A percentile compares a stretch with the other conserved stretches of the same genome.
phyloP scores from a whole-genome alignment of 2,113 vertebrate species.

The Leptodactylus fuscus region DNA sequence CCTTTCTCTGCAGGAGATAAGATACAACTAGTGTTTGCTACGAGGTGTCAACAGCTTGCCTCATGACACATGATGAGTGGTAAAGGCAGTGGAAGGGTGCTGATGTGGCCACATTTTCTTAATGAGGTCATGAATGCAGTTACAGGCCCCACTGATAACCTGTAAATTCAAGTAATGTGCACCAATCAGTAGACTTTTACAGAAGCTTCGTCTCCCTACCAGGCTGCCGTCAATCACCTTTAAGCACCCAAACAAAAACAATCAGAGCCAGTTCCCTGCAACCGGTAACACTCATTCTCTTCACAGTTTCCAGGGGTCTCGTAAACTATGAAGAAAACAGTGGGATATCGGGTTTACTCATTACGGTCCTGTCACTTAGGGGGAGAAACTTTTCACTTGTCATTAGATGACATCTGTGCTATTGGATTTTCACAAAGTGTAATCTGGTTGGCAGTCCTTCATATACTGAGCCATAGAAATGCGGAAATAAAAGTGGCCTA shows the following conservation, averaged over 20 bases:
- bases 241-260: conserved; percentile 53
- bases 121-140: conserved; percentile 81
- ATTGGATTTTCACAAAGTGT: background rate
- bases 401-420: background rate
- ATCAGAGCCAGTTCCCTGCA: background rate
- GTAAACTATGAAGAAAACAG: conserved; percentile 44
- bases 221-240: conserved; percentile 62
- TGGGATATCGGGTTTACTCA: background rate
- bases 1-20: conserved; percentile 75
- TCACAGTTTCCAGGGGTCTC: conserved; percentile 34
- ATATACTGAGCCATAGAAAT: background rate
- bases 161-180: conserved; percentile 70
- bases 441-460: background rate
- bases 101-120: conserved; percentile 76
- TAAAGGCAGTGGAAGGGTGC: conserved; percentile 75
- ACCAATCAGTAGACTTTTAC: conserved; percentile 68
- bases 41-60: conserved; percentile 72
- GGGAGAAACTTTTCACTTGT: background rate
- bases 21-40: conserved; percentile 69
- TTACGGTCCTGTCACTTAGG: background rate
- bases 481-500: conserved; percentile 17
- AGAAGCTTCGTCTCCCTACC: conserved; percentile 50
- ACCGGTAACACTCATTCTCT: background rate
- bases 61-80: conserved; percentile 73
- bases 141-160: conserved; percentile 77